Percentiles rank a stretch among this genome's conserved stretches.
Conservation (phyloP, 2,888 invertebrate species). For the Macrophya annulata region DNA sequence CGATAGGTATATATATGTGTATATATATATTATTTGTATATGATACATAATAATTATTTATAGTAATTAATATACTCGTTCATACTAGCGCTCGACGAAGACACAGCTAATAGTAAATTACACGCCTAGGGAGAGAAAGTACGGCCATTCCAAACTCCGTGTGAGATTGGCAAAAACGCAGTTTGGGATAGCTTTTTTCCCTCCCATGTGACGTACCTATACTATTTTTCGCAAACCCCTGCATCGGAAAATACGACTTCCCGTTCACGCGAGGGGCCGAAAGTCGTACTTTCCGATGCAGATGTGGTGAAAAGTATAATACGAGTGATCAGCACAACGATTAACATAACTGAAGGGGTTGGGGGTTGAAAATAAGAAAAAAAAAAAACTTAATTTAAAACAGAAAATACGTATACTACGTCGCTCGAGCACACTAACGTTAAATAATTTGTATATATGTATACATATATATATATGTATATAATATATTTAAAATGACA, state of each 20-base stretch:
- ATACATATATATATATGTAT: neutral
- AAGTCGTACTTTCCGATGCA: no score
- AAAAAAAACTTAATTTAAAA: neutral
- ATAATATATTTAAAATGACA: neutral
- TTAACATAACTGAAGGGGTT: constrained; percentile 1
- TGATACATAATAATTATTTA: neutral
- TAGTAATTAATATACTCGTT: constrained; percentile 60
- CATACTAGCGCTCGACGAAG: constrained; percentile 57
- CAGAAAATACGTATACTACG: neutral
- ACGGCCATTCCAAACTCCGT: no score
- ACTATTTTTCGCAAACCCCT: no score
- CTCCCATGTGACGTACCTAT: no score
- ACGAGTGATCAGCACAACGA: constrained; percentile 42
- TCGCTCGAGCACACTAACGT: constrained; percentile 10
- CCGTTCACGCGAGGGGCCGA: no score
- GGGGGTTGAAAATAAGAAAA: neutral
- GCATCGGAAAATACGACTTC: no score
- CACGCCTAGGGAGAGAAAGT: no score
- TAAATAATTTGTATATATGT: neutral
- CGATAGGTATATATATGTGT: no score
- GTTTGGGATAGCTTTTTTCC: no score
- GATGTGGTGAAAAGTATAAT: no score
- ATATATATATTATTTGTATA: neutral
- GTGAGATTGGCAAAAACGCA: no score
- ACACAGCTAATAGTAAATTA: no score